Base-by-base conservation (phyloP, 2,888 invertebrate genomes). In the Drosophila multiciliata region DNA sequence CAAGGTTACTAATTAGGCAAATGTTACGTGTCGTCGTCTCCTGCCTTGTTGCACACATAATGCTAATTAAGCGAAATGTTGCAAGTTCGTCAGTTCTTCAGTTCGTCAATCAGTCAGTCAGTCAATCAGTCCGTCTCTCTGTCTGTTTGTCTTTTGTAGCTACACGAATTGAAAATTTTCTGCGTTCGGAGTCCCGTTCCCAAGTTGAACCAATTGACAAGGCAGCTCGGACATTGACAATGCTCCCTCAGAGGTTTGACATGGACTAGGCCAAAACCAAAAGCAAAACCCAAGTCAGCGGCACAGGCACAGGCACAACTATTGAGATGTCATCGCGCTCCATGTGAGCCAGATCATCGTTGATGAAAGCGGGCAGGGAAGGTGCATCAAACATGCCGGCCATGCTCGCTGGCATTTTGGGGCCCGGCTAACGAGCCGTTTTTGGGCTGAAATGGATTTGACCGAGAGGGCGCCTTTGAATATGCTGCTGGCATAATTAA, bases 1-100 rank as follows among this genome's bases (percentile, higher is more conserved):
- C 85, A 66, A 82, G 87, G 87, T 84, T 79, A 87, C 87, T 86
- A 86, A 86, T 86, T 87, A 86, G 87, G 75, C 85, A 81, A 74
- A 79, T 68, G 78, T 68, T 58, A 59, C 49, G 64, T 55, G 48
- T 61, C 48, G 64, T 66, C 65, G 54, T 65, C 65, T 49, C 17
- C 33, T 15, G 58, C 59, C 58, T 17, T 57, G 36, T 67, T 60
- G 63, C 45, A 73, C 77, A 66, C 72, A 64, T 80, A 66, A 81
- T 83, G 85, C 87, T 87, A 87, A 87, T 87, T 87, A 87, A 87
- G 84, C 87, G 87, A 78, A 83, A 66, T 64, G 52, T 58, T 55
- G 62, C 48, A 38, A 61, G 65, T 64, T 59, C 55, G 63, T 53
- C 53, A 38, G 38, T 52, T 58, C 33, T 53, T 32, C 50, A 52